Base-by-base conservation (phyloP, 2,797 vertebrate genomes). In the Pseudochromis fuscus region DNA sequence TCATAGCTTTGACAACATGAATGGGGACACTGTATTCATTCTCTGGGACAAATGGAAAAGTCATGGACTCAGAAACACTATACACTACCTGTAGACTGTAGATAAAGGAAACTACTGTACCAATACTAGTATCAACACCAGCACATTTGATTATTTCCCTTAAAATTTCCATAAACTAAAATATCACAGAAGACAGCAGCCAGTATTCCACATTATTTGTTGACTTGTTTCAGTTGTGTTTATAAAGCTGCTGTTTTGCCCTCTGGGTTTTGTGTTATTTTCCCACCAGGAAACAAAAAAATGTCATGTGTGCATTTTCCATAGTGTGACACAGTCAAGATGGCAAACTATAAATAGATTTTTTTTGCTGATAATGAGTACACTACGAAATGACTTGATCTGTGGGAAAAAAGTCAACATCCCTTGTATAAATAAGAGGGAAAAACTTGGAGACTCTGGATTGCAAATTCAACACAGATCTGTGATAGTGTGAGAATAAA, bases 391-490 rank as follows among this genome's bases (percentile, higher is more conserved):
- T 30, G 30, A 30, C 30, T 42, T 16, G 16, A n/a, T 12, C 40
- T 18, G 40, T 18, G 27, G 5, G 18, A 21, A 33, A 16, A 6
- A 23, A 19, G 21, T 19, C 5, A 49, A 24, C 7, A 37, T 30
- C 10, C 28, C 37, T 49, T 33, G 31, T 28, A 11, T 40, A 21
- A 49, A 63, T 7, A 59, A 18, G 10, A 59, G 23, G 38, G 57
- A 71, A 61, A 73, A 73, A 23, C 1, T 50, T 38, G 52, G 38
- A 65, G 18, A 30, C 18, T 21, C 21, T 0, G 16, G 46, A 19
- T 7, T 61, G 42, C 50, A 70, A 66, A 67, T 33, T 63, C 46
- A 31, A 53, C 45, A 7, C 67, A 61, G 69, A 60, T 81, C 40
- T 70, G 67, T 18, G 9, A 83, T 21, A 24, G 51, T 15, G 50